Percentiles rank a stretch among this genome's conserved stretches.
phyloP scores from a whole-genome alignment of 2,888 invertebrate genomes.

The Leptura quadrifasciata region DNA sequence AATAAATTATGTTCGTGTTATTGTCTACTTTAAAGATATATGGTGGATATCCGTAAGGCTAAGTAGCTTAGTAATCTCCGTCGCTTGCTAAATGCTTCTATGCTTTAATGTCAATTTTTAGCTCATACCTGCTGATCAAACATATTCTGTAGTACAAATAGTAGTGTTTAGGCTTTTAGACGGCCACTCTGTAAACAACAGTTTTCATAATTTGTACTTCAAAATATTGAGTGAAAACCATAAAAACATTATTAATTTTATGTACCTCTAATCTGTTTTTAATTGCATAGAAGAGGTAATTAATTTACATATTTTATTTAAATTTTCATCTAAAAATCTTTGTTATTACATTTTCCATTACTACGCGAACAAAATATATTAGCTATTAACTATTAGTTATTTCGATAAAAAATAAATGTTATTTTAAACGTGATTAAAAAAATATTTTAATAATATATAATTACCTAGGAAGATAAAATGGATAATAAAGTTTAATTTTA shows the following conservation, averaged over 20 bases:
- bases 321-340: not conserved
- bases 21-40: not conserved
- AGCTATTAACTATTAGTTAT: not conserved
- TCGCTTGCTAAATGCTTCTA: too few species aligned
- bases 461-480: too few species aligned
- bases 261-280: not conserved
- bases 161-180: not conserved
- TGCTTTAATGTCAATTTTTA: too few species aligned
- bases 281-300: not conserved
- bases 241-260: not conserved
- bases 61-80: too few species aligned
- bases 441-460: not conserved
- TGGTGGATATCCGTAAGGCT: too few species aligned
- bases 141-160: not conserved
- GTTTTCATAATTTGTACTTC: not conserved
- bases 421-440: not conserved
- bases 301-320: constrained; percentile 3
- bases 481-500: too few species aligned
- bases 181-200: not conserved
- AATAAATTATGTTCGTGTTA: not conserved
- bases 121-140: too few species aligned
- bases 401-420: not conserved
- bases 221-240: not conserved
- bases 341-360: not conserved
- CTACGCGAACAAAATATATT: not conserved